Conservation (phyloP, 2,797 vertebrate species). For the Fistularia commersonii region DNA sequence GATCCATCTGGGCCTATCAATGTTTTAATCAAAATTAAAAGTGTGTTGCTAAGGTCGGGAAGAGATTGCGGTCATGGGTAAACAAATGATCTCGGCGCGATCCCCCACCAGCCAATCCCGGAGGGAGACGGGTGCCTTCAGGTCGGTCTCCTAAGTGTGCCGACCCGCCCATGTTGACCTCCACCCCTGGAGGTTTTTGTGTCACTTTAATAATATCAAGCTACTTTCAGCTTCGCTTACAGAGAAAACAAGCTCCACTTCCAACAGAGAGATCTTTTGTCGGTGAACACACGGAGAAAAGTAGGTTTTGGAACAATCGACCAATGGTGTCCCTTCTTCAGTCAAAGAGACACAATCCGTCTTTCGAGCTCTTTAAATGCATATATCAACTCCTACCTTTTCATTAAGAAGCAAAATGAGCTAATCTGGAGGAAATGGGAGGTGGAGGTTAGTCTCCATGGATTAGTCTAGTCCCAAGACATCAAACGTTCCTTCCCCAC, state of each 20-base stretch:
- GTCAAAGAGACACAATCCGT: too few relatives aligned
- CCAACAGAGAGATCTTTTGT: background rate
- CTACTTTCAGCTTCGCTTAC: background rate
- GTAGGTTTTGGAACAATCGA: slow-evolving; percentile 4
- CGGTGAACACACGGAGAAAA: background rate
- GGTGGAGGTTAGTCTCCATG: slow-evolving; percentile 84
- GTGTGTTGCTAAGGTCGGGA: background rate
- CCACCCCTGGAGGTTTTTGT: background rate
- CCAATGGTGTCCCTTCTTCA: background rate
- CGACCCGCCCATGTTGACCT: background rate
- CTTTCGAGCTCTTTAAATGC: slow-evolving; percentile 26
- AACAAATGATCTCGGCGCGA: background rate
- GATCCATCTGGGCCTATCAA: too few relatives aligned
- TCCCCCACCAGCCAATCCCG: background rate
- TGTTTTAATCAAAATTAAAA: too few relatives aligned
- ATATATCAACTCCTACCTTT: slow-evolving; percentile 42
- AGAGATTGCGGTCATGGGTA: background rate
- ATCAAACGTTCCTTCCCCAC: slow-evolving; percentile 86
- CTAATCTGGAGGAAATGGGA: slow-evolving; percentile 88
- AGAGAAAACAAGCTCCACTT: slow-evolving; percentile 1
- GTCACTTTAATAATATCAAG: background rate
- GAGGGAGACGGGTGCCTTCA: background rate
- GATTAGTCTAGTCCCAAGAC: slow-evolving; percentile 74
- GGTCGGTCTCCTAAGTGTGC: background rate
- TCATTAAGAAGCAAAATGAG: slow-evolving; percentile 75